Evolutionary conservation across 2,113 vertebrate species (phyloP), one percentile per base, ranked within the genome.

Genomic region (Anas platyrhynchos): DNA sequence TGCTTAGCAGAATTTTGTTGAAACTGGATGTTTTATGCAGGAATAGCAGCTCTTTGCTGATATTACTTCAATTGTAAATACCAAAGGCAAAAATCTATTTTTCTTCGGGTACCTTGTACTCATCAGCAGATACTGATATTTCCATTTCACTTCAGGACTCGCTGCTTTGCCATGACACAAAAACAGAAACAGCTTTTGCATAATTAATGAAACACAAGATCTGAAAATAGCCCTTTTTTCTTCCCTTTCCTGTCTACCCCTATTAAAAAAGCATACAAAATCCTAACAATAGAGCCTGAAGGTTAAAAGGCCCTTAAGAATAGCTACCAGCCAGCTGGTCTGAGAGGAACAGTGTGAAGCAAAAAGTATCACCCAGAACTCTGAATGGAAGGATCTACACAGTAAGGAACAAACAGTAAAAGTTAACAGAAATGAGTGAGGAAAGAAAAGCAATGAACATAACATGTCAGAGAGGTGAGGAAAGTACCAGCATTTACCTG

Each of bases 171-270:
- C n/a, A 77, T 17, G 6, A 62, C n/a, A 78, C 10, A 74, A 91
- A 89, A 93, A 26, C 52, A 94, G 88, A 95, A 95, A 72, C 3
- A 72, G 66, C 31, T 92, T 96, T 88, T 94, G 77, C 86, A 96
- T 90, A 88, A 90, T 91, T 95, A 89, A 96, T 78, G 61, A 93
- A 93, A 86, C 22, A 38, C 9, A n/a, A 38, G 32, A 34, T 22
- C 82, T 94, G 54, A 88, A 96, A 97, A 92, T 54, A 88, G 88
- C 52, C 43, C 8, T 83, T 59, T 94, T 90, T 74, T 32, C 36
- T 83, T 83, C 56, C 56, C 34, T 67, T 94, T 90, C 85, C 85
- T 78, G 82, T 54, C 48, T 90, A 83, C 32, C 34, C 13, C 44
- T 66, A 82, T 54, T 79, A 50, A 82, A 94, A 95, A 83, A 61